Conservation (phyloP, 2,797 vertebrate genomes). For the Pangasius sanitwongsei region DNA sequence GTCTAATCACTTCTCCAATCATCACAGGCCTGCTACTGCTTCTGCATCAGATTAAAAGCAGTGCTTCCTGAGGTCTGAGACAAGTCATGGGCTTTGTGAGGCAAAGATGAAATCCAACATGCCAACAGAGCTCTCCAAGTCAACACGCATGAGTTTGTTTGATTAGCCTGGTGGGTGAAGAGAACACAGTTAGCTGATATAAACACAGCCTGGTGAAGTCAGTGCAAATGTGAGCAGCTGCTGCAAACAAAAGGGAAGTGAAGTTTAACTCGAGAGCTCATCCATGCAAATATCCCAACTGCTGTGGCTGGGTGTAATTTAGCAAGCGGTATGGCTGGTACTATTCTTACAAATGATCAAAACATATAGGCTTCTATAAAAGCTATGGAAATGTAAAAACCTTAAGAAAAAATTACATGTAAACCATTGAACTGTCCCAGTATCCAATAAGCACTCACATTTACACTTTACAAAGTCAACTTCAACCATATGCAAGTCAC, state of each 20-base stretch:
- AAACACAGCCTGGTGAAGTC: constrained; percentile 36
- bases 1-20: constrained; percentile 36
- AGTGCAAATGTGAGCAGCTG: constrained; percentile 29
- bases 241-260: constrained; percentile 55
- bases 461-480: not conserved
- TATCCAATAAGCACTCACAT: not conserved
- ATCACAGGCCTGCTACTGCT: constrained; percentile 27
- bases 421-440: not conserved
- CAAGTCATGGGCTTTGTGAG: not conserved
- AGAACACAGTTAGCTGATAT: constrained; percentile 20
- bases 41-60: constrained; percentile 29
- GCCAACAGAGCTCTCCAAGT: constrained; percentile 12
- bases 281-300: constrained; percentile 52
- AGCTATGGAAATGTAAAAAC: not conserved
- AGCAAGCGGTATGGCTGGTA: not conserved
- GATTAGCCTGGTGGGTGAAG: constrained; percentile 31
- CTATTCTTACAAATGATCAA: not conserved
- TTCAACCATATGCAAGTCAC: not conserved
- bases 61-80: constrained; percentile 23
- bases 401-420: not conserved
- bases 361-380: too few species aligned
- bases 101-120: constrained; percentile 23
- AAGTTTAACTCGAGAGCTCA: constrained; percentile 40
- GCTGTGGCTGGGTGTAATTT: constrained; percentile 9
- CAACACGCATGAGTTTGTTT: constrained; percentile 39